Base-by-base conservation (phyloP, 2,888 invertebrate genomes). In the Baccha elongata region DNA sequence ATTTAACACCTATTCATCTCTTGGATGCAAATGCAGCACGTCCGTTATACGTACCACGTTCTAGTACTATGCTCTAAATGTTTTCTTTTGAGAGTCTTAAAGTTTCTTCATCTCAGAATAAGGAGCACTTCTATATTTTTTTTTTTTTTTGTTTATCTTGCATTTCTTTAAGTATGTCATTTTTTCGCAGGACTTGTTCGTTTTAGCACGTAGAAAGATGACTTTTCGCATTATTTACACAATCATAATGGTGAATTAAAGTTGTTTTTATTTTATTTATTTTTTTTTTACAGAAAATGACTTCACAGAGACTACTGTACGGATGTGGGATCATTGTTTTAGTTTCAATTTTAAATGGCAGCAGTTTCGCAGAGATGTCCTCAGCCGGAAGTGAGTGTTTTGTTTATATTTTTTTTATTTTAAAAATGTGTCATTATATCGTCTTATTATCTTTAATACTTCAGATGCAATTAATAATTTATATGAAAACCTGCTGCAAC, bases 401-500 rank as follows among this genome's bases (percentile, higher is more conserved):
- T 44, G 3, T 42, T 32, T 32, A 26, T 4, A 4, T 3, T 40
- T 13, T n/a, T 40, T 11, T 13, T 40, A 40, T 21, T 48, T n/a
- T 42, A n/a, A 21, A 21, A 21, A 13, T n/a, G n/a, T n/a, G 10
- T 46, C 7, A 19, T 8, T n/a, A n/a, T 7, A 37, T 11, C 6
- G 11, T 46, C 13, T 62, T 29, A 19, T 19, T 17, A 17, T 55
- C 11, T 48, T 35, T 52, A 5, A 3, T 50, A 10, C 48, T 29
- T 44, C 19, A 81, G 89, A 87, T 74, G 85, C 89, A 48, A 86
- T 90, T 19, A 89, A 86, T 73, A 88, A 87, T 72, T 85, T 91
- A 3, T 91, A 91, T 68, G 89, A 90, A 35, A 89, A 88, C 80
- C 85, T 91, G 32, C 85, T 91, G 37, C 91, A 91, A 85, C 88